Percentiles rank a stretch among this genome's conserved stretches.
phyloP scores from a whole-genome alignment of 1,140 invertebrate species.

The Samia ricini region DNA sequence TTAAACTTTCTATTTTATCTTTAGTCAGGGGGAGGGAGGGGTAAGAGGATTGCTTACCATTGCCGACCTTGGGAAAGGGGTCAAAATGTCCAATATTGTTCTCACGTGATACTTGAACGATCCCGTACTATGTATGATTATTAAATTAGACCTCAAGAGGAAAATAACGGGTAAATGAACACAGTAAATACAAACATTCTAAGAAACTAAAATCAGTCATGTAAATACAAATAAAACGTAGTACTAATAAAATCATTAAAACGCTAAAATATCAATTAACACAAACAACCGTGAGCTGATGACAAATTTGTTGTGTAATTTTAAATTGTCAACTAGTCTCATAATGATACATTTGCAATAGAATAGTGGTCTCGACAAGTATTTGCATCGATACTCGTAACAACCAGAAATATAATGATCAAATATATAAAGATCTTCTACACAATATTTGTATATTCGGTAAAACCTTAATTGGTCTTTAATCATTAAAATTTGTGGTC shows the following conservation, averaged over 20 bases:
- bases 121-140: too few relatives aligned
- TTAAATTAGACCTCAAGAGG: too few relatives aligned
- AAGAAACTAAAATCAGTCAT: too few relatives aligned
- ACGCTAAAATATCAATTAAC: not conserved
- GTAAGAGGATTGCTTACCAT: too few relatives aligned
- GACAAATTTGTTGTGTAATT: not conserved
- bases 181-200: too few relatives aligned
- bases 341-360: constrained; percentile 3
- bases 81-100: too few relatives aligned
- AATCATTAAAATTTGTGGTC: not conserved
- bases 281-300: not conserved
- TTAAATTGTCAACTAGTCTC: not conserved
- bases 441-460: not conserved
- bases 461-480: not conserved
- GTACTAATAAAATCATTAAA: not conserved
- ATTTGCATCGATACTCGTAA: not conserved
- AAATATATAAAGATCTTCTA: not conserved
- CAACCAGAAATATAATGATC: not conserved
- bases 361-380: not conserved
- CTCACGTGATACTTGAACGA: too few relatives aligned
- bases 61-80: too few relatives aligned
- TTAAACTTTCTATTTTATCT: too few relatives aligned
- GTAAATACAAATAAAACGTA: not conserved
- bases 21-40: too few relatives aligned
- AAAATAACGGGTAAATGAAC: too few relatives aligned